Evolutionary conservation across 2,797 vertebrate species (phyloP).

Genomic region (Vipera latastei): DNA sequence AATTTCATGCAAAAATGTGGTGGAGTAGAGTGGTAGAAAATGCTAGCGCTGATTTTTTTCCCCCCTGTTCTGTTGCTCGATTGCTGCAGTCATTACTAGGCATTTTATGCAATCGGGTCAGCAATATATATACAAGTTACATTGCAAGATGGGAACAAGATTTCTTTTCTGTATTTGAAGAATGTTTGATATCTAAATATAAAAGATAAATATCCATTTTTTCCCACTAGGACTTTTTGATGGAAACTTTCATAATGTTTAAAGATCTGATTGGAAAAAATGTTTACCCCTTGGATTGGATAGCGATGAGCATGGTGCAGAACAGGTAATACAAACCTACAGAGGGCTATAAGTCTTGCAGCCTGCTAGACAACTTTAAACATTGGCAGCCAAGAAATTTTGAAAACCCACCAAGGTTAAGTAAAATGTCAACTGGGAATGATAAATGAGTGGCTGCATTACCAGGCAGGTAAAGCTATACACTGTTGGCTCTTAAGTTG

Average conservation of each 20-base stretch:
- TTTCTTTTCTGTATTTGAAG: neutral
- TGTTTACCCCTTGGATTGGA: constrained; percentile 93
- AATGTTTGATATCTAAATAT: neutral
- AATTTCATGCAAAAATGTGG: neutral
- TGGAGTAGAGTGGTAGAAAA: neutral
- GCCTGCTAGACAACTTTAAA: neutral
- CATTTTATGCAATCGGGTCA: neutral
- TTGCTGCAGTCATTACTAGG: neutral
- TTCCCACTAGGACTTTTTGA: constrained; percentile 87
- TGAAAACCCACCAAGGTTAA: neutral
- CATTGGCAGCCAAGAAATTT: neutral
- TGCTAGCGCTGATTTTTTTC: neutral
- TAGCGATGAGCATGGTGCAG: constrained; percentile 98
- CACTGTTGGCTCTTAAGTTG: neutral
- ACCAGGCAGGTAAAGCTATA: neutral
- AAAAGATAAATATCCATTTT: neutral
- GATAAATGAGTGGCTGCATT: neutral
- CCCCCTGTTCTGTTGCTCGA: neutral
- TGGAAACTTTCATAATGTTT: constrained; percentile 96
- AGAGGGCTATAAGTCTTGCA: neutral
- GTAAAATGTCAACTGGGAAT: neutral
- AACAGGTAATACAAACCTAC: constrained; percentile 82
- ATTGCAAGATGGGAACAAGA: neutral
- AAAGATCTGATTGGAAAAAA: constrained; percentile 94
- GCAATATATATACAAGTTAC: neutral